phyloP scores from a whole-genome alignment of 2,888 invertebrate species.

The Brenthis hecate region DNA sequence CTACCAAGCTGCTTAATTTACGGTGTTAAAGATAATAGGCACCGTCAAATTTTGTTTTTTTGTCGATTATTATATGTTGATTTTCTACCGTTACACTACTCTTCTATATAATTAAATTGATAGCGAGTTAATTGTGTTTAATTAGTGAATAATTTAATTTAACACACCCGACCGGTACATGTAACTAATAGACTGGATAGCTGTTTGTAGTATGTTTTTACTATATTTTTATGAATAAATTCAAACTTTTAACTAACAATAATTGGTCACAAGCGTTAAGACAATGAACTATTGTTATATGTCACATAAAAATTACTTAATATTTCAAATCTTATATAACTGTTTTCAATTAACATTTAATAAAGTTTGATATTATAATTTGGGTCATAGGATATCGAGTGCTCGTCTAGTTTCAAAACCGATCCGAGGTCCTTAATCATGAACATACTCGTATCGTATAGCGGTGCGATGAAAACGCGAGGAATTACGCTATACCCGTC shows the following conservation, averaged over 20 bases:
- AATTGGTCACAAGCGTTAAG: background rate
- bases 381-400: constrained; percentile 30
- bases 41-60: constrained; percentile 59
- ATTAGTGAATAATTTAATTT: background rate
- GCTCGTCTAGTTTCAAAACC: constrained; percentile 32
- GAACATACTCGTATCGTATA: constrained; percentile 28
- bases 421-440: constrained; percentile 36
- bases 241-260: no score
- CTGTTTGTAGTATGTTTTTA: no score
- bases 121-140: background rate
- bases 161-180: no score
- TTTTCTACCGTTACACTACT: constrained; percentile 11
- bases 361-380: constrained; percentile 17
- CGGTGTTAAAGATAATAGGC: constrained; percentile 76
- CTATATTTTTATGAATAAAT: no score
- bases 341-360: background rate
- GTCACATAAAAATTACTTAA: background rate
- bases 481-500: constrained; percentile 31
- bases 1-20: constrained; percentile 74
- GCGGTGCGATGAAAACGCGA: constrained; percentile 30
- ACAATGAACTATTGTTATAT: background rate
- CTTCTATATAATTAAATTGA: constrained; percentile 18
- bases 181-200: no score
- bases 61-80: constrained; percentile 48
- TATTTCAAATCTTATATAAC: background rate